Evolutionary conservation across 2,797 vertebrate genomes (phyloP).

Genomic region (Characodon lateralis): DNA sequence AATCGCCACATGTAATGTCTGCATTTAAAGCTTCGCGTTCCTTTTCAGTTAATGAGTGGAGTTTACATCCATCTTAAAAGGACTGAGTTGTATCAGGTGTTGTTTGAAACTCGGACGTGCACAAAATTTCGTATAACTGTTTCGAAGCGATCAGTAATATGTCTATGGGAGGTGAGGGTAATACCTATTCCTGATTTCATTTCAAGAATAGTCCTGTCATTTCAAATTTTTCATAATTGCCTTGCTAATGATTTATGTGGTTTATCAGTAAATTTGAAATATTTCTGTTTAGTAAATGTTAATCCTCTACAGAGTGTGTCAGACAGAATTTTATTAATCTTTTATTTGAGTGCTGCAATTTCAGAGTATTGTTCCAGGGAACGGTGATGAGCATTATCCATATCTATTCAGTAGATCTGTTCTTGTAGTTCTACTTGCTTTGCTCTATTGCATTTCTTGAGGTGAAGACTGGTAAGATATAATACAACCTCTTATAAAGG

Average conservation of each 20-base stretch:
- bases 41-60: neutral
- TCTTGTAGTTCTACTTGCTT: neutral
- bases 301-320: too few species aligned
- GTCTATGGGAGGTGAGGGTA: neutral
- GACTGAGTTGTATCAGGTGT: neutral
- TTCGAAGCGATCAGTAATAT: conserved; percentile 1
- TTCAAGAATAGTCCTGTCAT: neutral
- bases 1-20: neutral
- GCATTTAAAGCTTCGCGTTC: neutral
- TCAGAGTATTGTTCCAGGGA: neutral
- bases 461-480: neutral
- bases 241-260: neutral
- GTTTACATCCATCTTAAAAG: neutral
- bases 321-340: neutral
- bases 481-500: neutral
- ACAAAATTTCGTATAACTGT: too few species aligned
- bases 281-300: neutral
- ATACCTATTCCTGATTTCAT: neutral
- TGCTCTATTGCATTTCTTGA: neutral
- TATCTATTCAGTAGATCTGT: neutral
- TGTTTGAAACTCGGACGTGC: neutral
- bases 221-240: neutral
- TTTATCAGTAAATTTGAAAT: conserved; percentile 6
- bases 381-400: neutral
- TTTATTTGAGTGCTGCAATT: neutral